Evolutionary conservation across 2,113 vertebrate species (phyloP), one percentile per base, ranked within the genome.

Genomic region (Acanthochromis polyacanthus): DNA sequence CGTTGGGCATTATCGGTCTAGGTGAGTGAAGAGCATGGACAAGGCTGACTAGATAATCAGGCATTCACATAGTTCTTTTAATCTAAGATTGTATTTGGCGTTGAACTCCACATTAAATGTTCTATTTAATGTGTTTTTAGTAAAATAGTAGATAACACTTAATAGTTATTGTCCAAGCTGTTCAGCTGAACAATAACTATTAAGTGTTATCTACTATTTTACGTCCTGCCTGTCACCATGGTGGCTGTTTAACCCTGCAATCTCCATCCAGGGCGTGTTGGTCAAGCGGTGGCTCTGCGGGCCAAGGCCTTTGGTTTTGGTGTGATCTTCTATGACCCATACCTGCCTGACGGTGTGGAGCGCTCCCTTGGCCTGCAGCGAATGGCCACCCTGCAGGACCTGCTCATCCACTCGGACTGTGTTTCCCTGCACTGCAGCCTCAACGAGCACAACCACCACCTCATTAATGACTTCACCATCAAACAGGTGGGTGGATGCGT

Each of bases 391-490:
- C 93, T 97, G 91, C 96, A 97, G 93, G 96, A 97, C 89, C 94
- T 97, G 86, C 96, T 97, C 75, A 96, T 96, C 88, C 96, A 97
- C 93, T 97, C 96, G 56, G 96, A 97, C 95, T 97, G 96, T 63
- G 96, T 97, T 56, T 97, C 96, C 63, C 93, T 97, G 89, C 96
- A 97, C 93, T 97, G 96, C 93, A 96, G 96, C 91, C 95, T 97
- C 87, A 97, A 97, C 75, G 96, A 97, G 94, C 96, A 97, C 96
- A 97, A 97, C 92, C 96, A 97, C 93, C 96, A 97, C 89, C 96
- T 97, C 93, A 96, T 97, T 88, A 97, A 97, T 85, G 96, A 97
- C 94, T 97, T 97, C 92, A 97, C 96, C 92, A 97, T 97, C 93
- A 97, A 97, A 95, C 96, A 97, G 96, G 96, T 97, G 36, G 11